Conservation (phyloP, 2,888 invertebrate genomes). For the Sepioteuthis lessoniana region DNA sequence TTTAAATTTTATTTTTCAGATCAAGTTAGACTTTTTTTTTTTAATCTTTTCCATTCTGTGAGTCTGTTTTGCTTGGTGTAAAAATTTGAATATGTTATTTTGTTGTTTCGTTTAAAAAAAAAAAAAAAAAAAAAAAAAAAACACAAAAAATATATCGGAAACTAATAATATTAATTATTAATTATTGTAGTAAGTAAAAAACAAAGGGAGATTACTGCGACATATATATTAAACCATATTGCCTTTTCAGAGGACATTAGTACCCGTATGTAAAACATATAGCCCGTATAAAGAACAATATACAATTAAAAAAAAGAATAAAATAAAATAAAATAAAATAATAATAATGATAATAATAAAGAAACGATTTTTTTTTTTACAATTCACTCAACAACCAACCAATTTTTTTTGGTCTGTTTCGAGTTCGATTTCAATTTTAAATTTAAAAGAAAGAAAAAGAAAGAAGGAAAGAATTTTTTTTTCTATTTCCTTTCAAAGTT, state of each 20-base stretch:
- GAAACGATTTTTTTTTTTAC: too few species aligned
- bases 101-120: background rate
- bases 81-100: background rate
- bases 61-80: background rate
- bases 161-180: constrained; percentile 33
- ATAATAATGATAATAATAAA: too few species aligned
- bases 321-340: too few species aligned
- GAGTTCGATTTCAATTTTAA: too few species aligned
- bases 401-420: too few species aligned
- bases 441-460: too few species aligned
- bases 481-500: too few species aligned
- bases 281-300: constrained; percentile 23
- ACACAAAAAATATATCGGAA: background rate
- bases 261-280: constrained; percentile 23
- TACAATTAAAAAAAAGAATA: background rate
- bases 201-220: constrained; percentile 33
- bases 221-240: constrained; percentile 33
- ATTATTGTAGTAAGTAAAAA: background rate
- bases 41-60: background rate
- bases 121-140: background rate
- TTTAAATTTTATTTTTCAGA: background rate
- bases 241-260: background rate
- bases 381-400: too few species aligned
- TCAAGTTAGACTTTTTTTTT: background rate
- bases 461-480: too few species aligned